Evolutionary conservation across 2,888 invertebrate genomes (phyloP).

Genomic region (Piscicola geometra): DNA sequence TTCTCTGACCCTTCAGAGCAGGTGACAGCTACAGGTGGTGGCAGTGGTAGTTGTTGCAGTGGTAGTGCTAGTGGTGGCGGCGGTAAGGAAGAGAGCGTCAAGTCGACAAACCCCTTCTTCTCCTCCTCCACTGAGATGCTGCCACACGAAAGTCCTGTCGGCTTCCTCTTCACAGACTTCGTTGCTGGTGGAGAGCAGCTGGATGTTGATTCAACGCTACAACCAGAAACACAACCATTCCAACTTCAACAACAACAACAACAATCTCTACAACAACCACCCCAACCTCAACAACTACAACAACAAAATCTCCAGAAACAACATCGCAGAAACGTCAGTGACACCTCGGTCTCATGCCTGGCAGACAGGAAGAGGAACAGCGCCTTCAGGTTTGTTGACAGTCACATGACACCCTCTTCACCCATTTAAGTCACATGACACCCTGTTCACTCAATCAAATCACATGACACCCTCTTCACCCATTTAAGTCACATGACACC

Average conservation of each 20-base stretch:
- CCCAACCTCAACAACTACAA: conserved; percentile 40
- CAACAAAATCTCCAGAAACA: conserved; percentile 29
- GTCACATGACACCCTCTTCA: too few species aligned
- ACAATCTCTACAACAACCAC: conserved; percentile 40
- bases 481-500: too few species aligned
- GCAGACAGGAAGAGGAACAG: conserved; percentile 50
- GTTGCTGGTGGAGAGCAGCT: background rate
- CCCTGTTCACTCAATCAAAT: too few species aligned
- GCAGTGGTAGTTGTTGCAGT: too few species aligned
- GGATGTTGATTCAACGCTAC: conserved; percentile 14
- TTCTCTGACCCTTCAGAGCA: background rate
- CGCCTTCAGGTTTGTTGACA: conserved; percentile 52
- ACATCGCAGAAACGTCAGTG: conserved; percentile 76
- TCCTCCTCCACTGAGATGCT: background rate
- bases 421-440: too few species aligned
- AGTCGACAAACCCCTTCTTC: background rate
- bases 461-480: too few species aligned
- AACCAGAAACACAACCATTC: conserved; percentile 36
- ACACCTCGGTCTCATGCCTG: conserved; percentile 71
- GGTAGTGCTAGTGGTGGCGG: too few species aligned
- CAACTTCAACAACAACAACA: conserved; percentile 42
- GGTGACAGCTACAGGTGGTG: too few species aligned
- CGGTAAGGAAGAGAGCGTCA: background rate
- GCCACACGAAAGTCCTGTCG: background rate
- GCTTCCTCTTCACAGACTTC: background rate